phyloP scores from a whole-genome alignment of 2,888 invertebrate species.

The Dryadula phaetusa region DNA sequence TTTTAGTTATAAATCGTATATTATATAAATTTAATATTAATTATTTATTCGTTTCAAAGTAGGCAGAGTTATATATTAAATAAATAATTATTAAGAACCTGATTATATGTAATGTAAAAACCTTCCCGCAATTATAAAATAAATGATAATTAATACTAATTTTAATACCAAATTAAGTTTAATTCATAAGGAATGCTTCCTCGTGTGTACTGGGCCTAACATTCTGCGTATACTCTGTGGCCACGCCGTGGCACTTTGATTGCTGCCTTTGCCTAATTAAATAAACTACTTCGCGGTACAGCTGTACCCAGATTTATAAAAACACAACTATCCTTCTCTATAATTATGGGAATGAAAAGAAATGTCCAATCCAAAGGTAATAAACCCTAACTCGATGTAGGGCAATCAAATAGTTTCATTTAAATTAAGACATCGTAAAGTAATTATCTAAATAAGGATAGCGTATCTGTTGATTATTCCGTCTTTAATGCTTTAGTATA shows the following conservation, averaged over 20 bases:
- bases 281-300: slow-evolving; percentile 72
- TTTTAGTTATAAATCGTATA: too few relatives aligned
- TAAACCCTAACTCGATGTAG: slow-evolving; percentile 32
- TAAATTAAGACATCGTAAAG: slow-evolving; percentile 36
- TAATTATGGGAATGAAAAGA: slow-evolving; percentile 39
- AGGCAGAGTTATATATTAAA: background rate
- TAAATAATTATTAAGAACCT: background rate
- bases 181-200: slow-evolving; percentile 8
- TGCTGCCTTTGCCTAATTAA: slow-evolving; percentile 69
- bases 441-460: slow-evolving; percentile 31
- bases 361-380: slow-evolving; percentile 29
- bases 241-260: slow-evolving; percentile 61
- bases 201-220: slow-evolving; percentile 38
- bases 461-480: slow-evolving; percentile 13
- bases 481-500: slow-evolving; percentile 5
- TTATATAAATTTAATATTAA: too few relatives aligned
- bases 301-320: slow-evolving; percentile 33
- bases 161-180: slow-evolving; percentile 5
- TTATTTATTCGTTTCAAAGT: background rate
- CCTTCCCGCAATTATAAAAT: background rate
- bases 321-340: slow-evolving; percentile 40
- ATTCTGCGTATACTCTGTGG: slow-evolving; percentile 40
- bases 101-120: background rate
- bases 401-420: slow-evolving; percentile 32
- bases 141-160: background rate